Conservation (phyloP, 2,113 vertebrate species). For the Ailurus styani region DNA sequence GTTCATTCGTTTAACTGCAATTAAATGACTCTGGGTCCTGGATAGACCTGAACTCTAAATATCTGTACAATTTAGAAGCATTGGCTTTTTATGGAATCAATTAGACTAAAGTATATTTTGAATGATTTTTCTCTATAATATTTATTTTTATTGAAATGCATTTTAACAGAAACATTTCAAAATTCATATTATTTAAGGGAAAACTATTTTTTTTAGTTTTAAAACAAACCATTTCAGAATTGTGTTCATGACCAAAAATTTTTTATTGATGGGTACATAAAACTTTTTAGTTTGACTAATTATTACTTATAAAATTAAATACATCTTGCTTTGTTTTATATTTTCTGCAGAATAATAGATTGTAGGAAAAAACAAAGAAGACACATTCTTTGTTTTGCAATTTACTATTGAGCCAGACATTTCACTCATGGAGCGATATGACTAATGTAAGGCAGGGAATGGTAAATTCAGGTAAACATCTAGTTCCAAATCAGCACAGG, state of each 20-base stretch:
- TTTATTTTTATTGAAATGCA: background rate
- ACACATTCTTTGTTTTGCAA: background rate
- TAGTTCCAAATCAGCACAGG: background rate
- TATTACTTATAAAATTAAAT: background rate
- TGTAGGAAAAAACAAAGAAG: background rate
- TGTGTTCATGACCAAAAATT: background rate
- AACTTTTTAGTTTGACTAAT: background rate
- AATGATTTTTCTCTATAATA: background rate
- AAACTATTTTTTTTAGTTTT: background rate
- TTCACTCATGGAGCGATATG: background rate
- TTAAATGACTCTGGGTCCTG: background rate
- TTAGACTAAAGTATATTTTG: background rate
- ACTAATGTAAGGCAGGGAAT: background rate
- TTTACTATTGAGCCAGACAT: background rate
- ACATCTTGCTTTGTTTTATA: background rate
- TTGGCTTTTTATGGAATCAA: background rate
- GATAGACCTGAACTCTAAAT: background rate
- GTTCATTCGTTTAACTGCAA: constrained; percentile 18
- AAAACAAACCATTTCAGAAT: constrained; percentile 5
- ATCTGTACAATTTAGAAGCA: constrained; percentile 13
- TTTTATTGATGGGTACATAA: background rate
- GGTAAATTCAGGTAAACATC: background rate
- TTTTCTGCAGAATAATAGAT: background rate
- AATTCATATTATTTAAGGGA: background rate
- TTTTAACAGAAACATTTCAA: background rate